A percentile compares a stretch with the other conserved stretches of the same genome.
Conservation (phyloP, 2,888 invertebrate genomes). For the Macaria liturata region DNA sequence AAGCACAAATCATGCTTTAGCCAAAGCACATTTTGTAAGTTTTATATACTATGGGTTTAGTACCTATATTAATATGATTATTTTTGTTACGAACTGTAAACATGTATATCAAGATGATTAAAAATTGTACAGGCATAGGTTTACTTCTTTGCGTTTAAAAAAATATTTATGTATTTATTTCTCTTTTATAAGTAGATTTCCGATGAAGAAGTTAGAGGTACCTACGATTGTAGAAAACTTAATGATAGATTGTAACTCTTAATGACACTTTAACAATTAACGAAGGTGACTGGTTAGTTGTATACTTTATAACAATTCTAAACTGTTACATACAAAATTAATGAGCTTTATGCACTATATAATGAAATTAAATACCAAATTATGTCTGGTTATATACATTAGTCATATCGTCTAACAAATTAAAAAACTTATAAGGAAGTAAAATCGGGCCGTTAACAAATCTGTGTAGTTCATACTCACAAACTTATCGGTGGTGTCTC, state of each 20-base stretch:
- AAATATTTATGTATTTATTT: too few species aligned
- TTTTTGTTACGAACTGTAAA: too few species aligned
- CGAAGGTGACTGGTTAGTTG: constrained; percentile 70
- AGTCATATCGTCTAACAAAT: constrained; percentile 34
- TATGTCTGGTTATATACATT: constrained; percentile 64
- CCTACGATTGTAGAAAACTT: too few species aligned
- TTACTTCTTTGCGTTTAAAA: too few species aligned
- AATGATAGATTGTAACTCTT: neutral
- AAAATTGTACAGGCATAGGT: too few species aligned
- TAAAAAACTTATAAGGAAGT: constrained; percentile 36
- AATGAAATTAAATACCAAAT: constrained; percentile 57
- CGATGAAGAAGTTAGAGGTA: too few species aligned
- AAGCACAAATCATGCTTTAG: constrained; percentile 66
- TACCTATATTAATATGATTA: too few species aligned
- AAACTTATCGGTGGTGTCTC: constrained; percentile 67
- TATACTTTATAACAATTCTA: constrained; percentile 36
- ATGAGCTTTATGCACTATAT: constrained; percentile 22
- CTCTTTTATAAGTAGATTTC: too few species aligned
- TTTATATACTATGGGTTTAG: too few species aligned
- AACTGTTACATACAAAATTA: constrained; percentile 23
- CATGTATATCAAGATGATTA: too few species aligned
- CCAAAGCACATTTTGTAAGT: constrained; percentile 50
- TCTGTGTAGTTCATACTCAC: constrained; percentile 52
- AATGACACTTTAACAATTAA: constrained; percentile 40
- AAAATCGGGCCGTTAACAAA: constrained; percentile 68